Evolutionary conservation across 2,888 invertebrate species (phyloP), one percentile per base, ranked within the genome.

Genomic region (Macrophya annulata): DNA sequence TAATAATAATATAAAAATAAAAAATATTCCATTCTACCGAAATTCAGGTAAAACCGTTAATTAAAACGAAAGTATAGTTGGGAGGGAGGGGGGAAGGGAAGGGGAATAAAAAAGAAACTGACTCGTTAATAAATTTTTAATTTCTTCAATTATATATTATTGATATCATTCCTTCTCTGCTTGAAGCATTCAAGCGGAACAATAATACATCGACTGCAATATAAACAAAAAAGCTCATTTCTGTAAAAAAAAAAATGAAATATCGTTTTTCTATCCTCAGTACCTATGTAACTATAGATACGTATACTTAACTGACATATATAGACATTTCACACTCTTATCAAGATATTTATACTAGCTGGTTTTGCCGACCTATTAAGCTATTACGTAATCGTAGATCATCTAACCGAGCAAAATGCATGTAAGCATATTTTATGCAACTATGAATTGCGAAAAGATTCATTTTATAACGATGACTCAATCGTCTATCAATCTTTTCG

Each of bases 341-440:
- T 37, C 17, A 37, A 31, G 68, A 68, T 17, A 68, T 37, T 68
- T 25, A 37, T 25, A 37, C 68, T 6, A 68, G 31, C 37, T 37
- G 37, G 68, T 68, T 68, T 68, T 37, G 68, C 68, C 68, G 68
- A 68, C 68, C 68, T 8, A 74, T 74, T 25, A 74, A 74, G 55
- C 77, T 10, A n/a, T 77, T 77, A 10, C 51, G 31, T 77, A 77
- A 77, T 77, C 77, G 55, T 31, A 51, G 51, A 74, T 10, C 74
- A 55, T 76, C 76, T 51, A 37, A 37, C 25, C 51, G 15, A 55
- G 51, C 37, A 31, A 77, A 77, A 51, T 77, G 31, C 77, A 77
- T 45, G 51, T 55, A 31, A 77, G 31, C 37, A 77, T 55, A 55
- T 37, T 51, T 31, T 25, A 31, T 77, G 55, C 51, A 51, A 55